Conservation (phyloP, 1,140 invertebrate species). For the Orius insidiosus region DNA sequence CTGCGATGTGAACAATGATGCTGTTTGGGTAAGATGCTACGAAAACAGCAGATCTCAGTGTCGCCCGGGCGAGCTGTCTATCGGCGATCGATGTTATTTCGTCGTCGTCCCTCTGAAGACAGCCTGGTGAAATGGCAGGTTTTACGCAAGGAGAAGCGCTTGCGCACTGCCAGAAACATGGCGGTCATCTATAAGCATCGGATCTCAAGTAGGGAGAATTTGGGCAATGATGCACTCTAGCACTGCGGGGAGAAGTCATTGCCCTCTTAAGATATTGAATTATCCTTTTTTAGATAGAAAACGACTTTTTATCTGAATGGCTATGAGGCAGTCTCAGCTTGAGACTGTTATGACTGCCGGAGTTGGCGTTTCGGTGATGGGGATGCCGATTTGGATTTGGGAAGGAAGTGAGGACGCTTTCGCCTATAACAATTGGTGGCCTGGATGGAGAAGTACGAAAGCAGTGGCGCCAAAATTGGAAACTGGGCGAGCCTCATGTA, state of each 20-base stretch:
- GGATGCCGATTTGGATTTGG: constrained; percentile 33
- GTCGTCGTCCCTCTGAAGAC: constrained; percentile 20
- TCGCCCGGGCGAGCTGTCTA: constrained; percentile 28
- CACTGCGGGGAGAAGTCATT: background rate
- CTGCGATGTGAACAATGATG: constrained; percentile 25
- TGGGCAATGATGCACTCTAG: background rate
- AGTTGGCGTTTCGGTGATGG: constrained; percentile 30
- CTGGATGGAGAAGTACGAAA: constrained; percentile 27
- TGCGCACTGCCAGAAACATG: constrained; percentile 26
- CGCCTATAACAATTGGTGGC: constrained; percentile 27
- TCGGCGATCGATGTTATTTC: constrained; percentile 24
- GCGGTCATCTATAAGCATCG: constrained; percentile 33
- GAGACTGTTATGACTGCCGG: constrained; percentile 34
- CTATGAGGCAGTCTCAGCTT: constrained; percentile 29
- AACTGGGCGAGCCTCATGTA: constrained; percentile 22
- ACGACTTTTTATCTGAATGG: constrained; percentile 40
- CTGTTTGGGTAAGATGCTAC: constrained; percentile 29
- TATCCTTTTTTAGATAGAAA: constrained; percentile 38
- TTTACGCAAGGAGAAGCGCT: constrained; percentile 31
- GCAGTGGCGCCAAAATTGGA: constrained; percentile 19
- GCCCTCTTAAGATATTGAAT: background rate
- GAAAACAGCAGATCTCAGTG: constrained; percentile 31
- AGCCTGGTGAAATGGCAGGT: constrained; percentile 20
- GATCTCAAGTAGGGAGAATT: constrained; percentile 25
- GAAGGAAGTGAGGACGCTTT: constrained; percentile 26